Base-by-base conservation (phyloP, 2,888 invertebrate genomes). In the Coecobrya sp. region DNA sequence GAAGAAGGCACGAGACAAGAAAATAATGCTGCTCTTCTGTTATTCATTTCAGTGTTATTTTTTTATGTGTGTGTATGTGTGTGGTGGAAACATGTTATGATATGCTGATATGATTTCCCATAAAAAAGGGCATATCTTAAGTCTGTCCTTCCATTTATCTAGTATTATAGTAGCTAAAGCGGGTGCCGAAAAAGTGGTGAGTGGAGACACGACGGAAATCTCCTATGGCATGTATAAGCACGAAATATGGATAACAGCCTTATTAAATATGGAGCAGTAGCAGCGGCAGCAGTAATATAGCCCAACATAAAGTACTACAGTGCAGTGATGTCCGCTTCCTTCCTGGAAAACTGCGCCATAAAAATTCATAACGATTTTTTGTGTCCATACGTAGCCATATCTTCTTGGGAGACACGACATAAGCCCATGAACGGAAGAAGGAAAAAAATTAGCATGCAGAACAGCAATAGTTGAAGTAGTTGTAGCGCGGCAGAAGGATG, bases 341-440 rank as follows among this genome's bases (percentile, higher is more conserved):
- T 52, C 52, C 79, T 81, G 52, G 4, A 7, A 81, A 55, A 55
- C 52, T 81, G n/a, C 52, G 55, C 79, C 55, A 81, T 81, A 81
- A 81, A 81, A 81, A 81, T 81, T 81, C 79, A 81, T 81, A 81
- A 81, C 79, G 79, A 81, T 81, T 81, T 81, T 81, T 81, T 52
- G 52, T 81, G 55, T 81, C 79, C 79, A 81, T 81, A 27, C 52
- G 55, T 73, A 73, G 73, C 45, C n/a, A n/a, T n/a, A n/a, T n/a
- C 27, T 3, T 42, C 45, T 42, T 73, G 16, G 27, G 52, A 52
- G 27, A 55, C 11, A 49, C 8, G 27, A 81, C 5, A 52, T 11
- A 19, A 30, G 55, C 0, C 16, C 52, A 55, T 81, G 79, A 27
- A 81, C 2, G 36, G 36, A 2, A 55, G 79, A 30, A 25, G 4